phyloP scores from a whole-genome alignment of 2,113 vertebrate genomes.

The Cichladusa arquata region DNA sequence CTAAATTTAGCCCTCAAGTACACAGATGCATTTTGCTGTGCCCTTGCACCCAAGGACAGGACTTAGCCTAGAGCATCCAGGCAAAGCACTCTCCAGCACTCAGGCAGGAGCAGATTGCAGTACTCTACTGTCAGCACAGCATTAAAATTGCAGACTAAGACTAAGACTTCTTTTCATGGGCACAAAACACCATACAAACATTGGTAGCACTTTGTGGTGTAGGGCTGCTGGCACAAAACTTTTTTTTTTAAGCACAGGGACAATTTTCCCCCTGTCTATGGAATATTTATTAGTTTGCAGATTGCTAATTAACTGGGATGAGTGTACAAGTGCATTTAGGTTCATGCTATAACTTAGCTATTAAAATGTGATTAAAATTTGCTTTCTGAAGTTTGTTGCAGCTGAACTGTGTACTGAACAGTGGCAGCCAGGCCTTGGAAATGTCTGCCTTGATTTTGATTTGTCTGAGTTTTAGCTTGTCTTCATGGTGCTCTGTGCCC shows the following conservation, averaged over 20 bases:
- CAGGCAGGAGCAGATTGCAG: background rate
- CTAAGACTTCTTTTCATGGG: background rate
- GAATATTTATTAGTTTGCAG: background rate
- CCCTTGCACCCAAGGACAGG: constrained; percentile 25
- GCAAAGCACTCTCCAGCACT: background rate
- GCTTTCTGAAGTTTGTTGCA: background rate
- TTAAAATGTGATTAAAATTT: background rate
- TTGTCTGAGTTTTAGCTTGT: background rate
- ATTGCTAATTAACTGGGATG: background rate
- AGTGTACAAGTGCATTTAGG: background rate
- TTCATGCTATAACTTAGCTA: background rate
- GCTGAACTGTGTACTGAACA: background rate
- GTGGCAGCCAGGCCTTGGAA: background rate
- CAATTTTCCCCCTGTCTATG: background rate
- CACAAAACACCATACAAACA: background rate
- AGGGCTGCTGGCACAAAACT: background rate
- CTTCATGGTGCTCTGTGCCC: background rate
- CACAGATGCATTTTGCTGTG: background rate
- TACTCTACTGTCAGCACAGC: background rate
- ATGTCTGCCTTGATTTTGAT: background rate
- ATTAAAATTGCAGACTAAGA: background rate
- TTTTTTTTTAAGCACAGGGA: background rate
- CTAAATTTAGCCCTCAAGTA: constrained; percentile 8
- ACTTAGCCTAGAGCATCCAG: background rate
- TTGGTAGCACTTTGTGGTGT: background rate